phyloP scores from a whole-genome alignment of 2,113 vertebrate species.

The Phalacrocorax carbo region DNA sequence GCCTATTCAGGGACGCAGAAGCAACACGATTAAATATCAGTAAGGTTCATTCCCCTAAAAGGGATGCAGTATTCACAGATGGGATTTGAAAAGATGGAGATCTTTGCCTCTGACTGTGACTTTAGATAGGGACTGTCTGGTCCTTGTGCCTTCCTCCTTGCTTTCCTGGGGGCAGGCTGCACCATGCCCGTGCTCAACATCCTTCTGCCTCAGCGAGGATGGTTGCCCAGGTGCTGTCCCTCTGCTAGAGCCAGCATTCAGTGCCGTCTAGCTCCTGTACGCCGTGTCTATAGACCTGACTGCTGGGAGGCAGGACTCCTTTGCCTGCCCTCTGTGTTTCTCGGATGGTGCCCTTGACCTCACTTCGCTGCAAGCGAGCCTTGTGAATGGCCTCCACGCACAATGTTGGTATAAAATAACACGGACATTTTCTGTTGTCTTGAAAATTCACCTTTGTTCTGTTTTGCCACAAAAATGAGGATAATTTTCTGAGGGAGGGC shows the following conservation, averaged over 20 bases:
- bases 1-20: not conserved
- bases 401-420: not conserved
- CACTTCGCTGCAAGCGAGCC: not conserved
- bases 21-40: not conserved
- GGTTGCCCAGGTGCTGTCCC: not conserved
- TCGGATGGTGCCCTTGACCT: not conserved
- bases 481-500: not conserved
- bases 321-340: not conserved
- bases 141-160: not conserved
- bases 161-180: not conserved
- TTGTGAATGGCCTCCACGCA: not conserved
- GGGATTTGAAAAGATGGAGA: not conserved
- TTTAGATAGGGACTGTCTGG: not conserved
- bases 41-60: not conserved
- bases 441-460: not conserved
- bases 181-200: fast-evolving
- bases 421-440: not conserved
- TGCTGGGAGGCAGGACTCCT: not conserved
- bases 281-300: not conserved
- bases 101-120: not conserved
- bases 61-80: not conserved
- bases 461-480: not conserved
- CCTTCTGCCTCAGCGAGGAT: not conserved
- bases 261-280: too few relatives aligned
- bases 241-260: not conserved